Percentiles rank a stretch among this genome's conserved stretches.
phyloP scores from a whole-genome alignment of 64 coral and sea anemone species.

The Anthopleura sola region DNA sequence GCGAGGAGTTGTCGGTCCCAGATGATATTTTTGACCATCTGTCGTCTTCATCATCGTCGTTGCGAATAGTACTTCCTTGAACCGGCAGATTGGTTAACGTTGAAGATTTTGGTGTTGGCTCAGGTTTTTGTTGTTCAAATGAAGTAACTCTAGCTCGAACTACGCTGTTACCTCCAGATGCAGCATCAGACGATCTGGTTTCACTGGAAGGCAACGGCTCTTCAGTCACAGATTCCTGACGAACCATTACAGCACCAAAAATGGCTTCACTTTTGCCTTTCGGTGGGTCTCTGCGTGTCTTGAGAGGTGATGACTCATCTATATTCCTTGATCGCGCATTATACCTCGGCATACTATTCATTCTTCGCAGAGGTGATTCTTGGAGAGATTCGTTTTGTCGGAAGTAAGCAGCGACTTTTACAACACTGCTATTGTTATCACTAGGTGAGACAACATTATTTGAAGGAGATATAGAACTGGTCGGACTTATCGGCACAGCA shows the following conservation, averaged over 20 bases:
- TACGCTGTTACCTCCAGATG: neutral
- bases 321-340: neutral
- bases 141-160: neutral
- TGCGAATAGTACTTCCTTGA: neutral
- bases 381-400: neutral
- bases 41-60: neutral
- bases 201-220: neutral
- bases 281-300: neutral
- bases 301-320: neutral
- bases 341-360: neutral
- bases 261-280: neutral
- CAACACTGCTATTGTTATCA: neutral
- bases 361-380: conserved; percentile 7
- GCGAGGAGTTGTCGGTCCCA: neutral
- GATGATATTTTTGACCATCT: conserved; percentile 8
- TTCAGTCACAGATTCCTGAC: neutral
- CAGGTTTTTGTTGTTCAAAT: neutral
- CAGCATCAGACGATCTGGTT: neutral
- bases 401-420: neutral
- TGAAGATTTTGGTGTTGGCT: neutral
- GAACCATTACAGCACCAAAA: conserved; percentile 1
- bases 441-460: neutral
- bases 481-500: neutral
- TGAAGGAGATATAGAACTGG: neutral
- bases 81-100: neutral